These are phyloP conservation scores for Hydrocynus forskahlii DNA, from an alignment of 2,797 vertebrate species.

Conservation along the genomic window DNA sequence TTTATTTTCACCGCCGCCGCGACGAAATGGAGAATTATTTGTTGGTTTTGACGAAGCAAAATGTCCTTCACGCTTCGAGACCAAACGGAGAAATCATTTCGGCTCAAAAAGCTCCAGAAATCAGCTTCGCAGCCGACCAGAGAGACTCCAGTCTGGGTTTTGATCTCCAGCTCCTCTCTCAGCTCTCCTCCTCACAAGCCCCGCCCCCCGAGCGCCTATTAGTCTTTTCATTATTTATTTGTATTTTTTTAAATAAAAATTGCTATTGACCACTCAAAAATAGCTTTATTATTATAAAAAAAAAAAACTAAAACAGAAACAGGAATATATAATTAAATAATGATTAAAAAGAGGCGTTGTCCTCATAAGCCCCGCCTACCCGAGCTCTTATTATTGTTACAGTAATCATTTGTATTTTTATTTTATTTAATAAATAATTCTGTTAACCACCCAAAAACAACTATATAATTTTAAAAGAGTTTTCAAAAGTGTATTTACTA, in stretches of 20 bases:
- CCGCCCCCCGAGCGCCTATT: not conserved
- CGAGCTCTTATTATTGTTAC: no score
- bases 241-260: not conserved
- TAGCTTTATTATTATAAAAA: no score
- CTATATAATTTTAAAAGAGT: no score
- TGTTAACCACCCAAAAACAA: no score
- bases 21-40: conserved; percentile 64
- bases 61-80: conserved; percentile 18
- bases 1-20: conserved; percentile 70
- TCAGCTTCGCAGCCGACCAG: conserved; percentile 5
- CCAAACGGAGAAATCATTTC: conserved; percentile 55
- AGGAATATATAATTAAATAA: no score
- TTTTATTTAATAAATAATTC: no score
- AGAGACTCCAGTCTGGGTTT: conserved; percentile 26
- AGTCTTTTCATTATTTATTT: not conserved
- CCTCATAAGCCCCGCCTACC: no score
- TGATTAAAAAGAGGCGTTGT: no score
- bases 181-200: not conserved
- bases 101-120: not conserved
- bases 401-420: no score
- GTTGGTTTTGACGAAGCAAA: no score
- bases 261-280: no score
- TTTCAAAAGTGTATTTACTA: not conserved
- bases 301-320: no score
- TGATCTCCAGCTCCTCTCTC: conserved; percentile 34